phyloP scores from a whole-genome alignment of 2,797 vertebrate species.

The Dallia pectoralis region DNA sequence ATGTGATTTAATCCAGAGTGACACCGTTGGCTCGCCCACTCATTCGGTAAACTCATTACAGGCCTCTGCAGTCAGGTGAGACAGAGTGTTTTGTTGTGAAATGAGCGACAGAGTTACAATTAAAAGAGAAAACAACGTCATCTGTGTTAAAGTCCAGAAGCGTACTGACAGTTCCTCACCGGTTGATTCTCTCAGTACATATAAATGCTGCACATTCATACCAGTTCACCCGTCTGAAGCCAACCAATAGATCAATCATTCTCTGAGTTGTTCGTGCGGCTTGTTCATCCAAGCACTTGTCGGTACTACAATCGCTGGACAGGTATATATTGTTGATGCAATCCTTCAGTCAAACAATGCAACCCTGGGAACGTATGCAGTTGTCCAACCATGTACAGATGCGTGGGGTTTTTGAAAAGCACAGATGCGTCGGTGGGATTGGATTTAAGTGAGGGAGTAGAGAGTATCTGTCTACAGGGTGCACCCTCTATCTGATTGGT shows the following conservation, averaged over 20 bases:
- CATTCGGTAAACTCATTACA: neutral
- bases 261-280: neutral
- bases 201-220: neutral
- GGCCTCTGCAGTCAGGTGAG: neutral
- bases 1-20: neutral
- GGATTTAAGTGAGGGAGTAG: neutral
- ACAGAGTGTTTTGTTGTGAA: slow-evolving; percentile 10
- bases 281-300: neutral
- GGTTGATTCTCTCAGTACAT: no score
- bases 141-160: slow-evolving; percentile 29
- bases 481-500: neutral
- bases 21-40: neutral
- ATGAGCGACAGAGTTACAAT: slow-evolving; percentile 42
- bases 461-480: neutral
- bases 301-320: neutral
- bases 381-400: neutral
- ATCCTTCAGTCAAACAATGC: neutral
- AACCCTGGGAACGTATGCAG: slow-evolving; percentile 13
- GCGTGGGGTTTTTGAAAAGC: slow-evolving; percentile 20
- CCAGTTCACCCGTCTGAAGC: slow-evolving; percentile 2
- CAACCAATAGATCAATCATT: slow-evolving; percentile 10
- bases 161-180: neutral
- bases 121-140: slow-evolving; percentile 50
- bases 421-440: slow-evolving; percentile 17
- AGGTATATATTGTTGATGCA: neutral